These are phyloP conservation scores for Chrysolina haemoptera DNA, from an alignment of 2,888 invertebrate genomes.

Conservation along the genomic window DNA sequence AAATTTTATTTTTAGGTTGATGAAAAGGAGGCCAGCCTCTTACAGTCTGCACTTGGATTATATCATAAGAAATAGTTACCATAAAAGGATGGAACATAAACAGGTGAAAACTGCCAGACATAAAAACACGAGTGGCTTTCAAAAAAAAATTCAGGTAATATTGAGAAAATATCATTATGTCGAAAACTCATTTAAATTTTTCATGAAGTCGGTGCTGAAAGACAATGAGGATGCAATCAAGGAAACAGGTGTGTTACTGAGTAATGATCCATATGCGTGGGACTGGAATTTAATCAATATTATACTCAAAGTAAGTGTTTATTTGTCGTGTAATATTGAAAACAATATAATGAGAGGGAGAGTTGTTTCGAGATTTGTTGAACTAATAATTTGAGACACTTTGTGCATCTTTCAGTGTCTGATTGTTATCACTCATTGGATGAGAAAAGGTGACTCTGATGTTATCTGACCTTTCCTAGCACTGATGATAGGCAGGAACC, in stretches of 20 bases:
- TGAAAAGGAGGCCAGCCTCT: slow-evolving; percentile 86
- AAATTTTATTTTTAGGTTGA: slow-evolving; percentile 69
- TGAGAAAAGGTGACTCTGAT: too few species aligned
- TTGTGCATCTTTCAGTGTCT: too few species aligned
- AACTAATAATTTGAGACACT: too few species aligned
- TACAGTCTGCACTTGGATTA: slow-evolving; percentile 88
- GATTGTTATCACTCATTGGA: too few species aligned
- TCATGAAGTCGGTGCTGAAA: slow-evolving; percentile 64
- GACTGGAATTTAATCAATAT: slow-evolving; percentile 93
- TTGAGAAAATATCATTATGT: neutral
- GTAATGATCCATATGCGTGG: slow-evolving; percentile 89
- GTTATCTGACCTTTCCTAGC: too few species aligned
- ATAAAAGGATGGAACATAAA: slow-evolving; percentile 61
- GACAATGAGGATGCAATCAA: slow-evolving; percentile 77
- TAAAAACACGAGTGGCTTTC: slow-evolving; percentile 58
- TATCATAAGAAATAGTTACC: slow-evolving; percentile 73
- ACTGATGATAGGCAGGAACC: too few species aligned
- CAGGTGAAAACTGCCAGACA: slow-evolving; percentile 56
- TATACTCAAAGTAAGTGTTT: slow-evolving; percentile 78
- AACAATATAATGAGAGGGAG: too few species aligned
- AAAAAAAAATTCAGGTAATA: slow-evolving; percentile 64
- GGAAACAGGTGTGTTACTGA: slow-evolving; percentile 85
- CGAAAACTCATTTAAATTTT: slow-evolving; percentile 6
- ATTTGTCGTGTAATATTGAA: too few species aligned
- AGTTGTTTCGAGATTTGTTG: too few species aligned